Evolutionary conservation across 2,113 vertebrate species (phyloP).

Genomic region (Istiophorus platypterus): DNA sequence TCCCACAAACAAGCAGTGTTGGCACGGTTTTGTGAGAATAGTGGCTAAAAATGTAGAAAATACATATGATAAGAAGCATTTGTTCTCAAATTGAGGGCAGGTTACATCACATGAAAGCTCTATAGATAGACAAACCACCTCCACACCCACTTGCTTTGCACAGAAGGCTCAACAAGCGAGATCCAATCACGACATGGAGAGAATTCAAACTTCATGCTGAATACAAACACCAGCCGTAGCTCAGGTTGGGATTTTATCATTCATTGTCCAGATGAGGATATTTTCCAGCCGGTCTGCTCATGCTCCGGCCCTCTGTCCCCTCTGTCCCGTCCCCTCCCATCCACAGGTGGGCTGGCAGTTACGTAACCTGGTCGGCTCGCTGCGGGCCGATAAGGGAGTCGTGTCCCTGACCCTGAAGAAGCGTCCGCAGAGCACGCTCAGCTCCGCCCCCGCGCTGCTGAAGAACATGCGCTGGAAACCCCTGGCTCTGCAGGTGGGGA

Average conservation of each 20-base stretch:
- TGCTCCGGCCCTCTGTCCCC: slow-evolving; percentile 55
- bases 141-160: slow-evolving; percentile 67
- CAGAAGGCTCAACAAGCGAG: slow-evolving; percentile 61
- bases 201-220: slow-evolving; percentile 49
- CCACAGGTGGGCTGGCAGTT: slow-evolving; percentile 99
- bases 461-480: slow-evolving; percentile 99
- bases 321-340: slow-evolving; percentile 58
- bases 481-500: slow-evolving; percentile 96
- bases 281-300: not conserved
- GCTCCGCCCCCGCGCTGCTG: slow-evolving; percentile 98
- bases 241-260: slow-evolving; percentile 16
- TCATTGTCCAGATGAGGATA: slow-evolving; percentile 12
- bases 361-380: slow-evolving; percentile 99
- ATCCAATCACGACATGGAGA: slow-evolving; percentile 70
- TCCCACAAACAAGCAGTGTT: not conserved
- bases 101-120: slow-evolving; percentile 74
- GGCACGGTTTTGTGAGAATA: slow-evolving; percentile 23
- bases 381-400: slow-evolving; percentile 97
- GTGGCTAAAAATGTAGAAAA: slow-evolving; percentile 38
- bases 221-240: slow-evolving; percentile 6
- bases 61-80: slow-evolving; percentile 52
- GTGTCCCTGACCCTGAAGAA: slow-evolving; percentile 99
- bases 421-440: slow-evolving; percentile 99
- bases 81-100: slow-evolving; percentile 74
- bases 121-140: slow-evolving; percentile 77